Conservation (phyloP, 2,113 vertebrate species). For the Candoia aspera region DNA sequence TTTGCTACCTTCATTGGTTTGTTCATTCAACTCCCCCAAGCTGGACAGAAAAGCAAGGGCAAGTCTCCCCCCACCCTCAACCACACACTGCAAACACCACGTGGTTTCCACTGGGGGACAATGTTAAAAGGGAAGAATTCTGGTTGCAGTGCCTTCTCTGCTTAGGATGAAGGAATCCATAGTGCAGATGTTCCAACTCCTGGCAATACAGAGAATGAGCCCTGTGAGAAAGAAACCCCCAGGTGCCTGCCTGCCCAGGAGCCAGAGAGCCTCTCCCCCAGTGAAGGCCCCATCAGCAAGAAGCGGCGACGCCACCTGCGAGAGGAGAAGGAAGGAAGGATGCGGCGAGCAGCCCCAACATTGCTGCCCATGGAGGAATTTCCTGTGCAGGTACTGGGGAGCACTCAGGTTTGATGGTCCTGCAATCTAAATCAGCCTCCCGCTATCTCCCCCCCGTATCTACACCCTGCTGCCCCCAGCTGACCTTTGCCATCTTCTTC, state of each 20-base stretch:
- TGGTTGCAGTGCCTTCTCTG: background rate
- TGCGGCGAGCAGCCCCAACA: slow-evolving; percentile 31
- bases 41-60: background rate
- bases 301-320: slow-evolving; percentile 60
- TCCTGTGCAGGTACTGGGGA: slow-evolving; percentile 37
- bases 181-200: slow-evolving; percentile 59
- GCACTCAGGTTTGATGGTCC: background rate
- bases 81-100: background rate
- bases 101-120: background rate
- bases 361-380: slow-evolving; percentile 59
- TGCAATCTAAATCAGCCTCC: background rate
- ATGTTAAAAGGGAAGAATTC: background rate
- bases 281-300: slow-evolving; percentile 57
- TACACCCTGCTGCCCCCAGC: background rate
- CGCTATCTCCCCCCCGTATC: background rate
- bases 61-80: background rate
- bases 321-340: slow-evolving; percentile 52
- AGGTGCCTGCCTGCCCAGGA: slow-evolving; percentile 43
- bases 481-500: background rate
- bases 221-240: slow-evolving; percentile 60
- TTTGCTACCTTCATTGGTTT: no score
- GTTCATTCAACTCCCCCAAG: background rate
- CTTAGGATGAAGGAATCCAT: slow-evolving; percentile 68
- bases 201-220: slow-evolving; percentile 62
- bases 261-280: slow-evolving; percentile 50